Evolutionary conservation across 35 echinoderm and acorn worm genomes (phyloP).

Genomic region (Patiria miniata): DNA sequence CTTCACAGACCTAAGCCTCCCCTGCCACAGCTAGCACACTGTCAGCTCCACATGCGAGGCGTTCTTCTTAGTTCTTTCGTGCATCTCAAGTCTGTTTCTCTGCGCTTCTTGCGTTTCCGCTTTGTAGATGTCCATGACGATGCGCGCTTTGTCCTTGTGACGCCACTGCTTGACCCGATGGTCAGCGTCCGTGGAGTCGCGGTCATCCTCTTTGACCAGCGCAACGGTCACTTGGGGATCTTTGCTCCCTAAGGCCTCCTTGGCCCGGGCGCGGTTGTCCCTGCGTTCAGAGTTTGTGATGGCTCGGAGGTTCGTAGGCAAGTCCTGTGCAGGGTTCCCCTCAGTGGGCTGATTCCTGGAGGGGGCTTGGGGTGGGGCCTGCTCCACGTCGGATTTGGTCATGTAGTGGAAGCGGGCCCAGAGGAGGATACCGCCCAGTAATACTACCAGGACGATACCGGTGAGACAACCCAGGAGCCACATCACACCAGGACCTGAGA

Average conservation of each 20-base stretch:
- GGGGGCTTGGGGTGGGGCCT: background rate
- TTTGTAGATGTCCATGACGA: constrained; percentile 31
- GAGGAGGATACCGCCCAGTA: background rate
- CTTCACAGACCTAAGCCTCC: too few relatives aligned
- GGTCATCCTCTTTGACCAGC: background rate
- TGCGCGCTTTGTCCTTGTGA: background rate
- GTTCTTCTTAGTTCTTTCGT: constrained; percentile 21
- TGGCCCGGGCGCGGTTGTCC: background rate
- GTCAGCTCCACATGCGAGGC: constrained; percentile 11
- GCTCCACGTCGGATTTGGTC: background rate
- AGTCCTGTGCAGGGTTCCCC: background rate
- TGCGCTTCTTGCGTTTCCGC: constrained; percentile 34
- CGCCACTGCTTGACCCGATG: background rate
- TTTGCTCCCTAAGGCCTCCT: background rate
- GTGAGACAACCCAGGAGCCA: constrained; percentile 9
- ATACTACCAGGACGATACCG: background rate
- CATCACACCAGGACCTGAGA: background rate
- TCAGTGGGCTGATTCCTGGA: background rate
- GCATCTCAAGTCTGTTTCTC: constrained; percentile 42
- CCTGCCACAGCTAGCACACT: background rate
- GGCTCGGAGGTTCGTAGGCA: background rate
- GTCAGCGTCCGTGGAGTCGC: background rate
- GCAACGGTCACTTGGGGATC: background rate
- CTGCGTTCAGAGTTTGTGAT: constrained; percentile 9
- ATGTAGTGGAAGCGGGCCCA: constrained; percentile 15